A percentile compares a stretch with the other conserved stretches of the same genome.
Conservation (phyloP, 1,140 invertebrate genomes). For the Charaxes varanes region DNA sequence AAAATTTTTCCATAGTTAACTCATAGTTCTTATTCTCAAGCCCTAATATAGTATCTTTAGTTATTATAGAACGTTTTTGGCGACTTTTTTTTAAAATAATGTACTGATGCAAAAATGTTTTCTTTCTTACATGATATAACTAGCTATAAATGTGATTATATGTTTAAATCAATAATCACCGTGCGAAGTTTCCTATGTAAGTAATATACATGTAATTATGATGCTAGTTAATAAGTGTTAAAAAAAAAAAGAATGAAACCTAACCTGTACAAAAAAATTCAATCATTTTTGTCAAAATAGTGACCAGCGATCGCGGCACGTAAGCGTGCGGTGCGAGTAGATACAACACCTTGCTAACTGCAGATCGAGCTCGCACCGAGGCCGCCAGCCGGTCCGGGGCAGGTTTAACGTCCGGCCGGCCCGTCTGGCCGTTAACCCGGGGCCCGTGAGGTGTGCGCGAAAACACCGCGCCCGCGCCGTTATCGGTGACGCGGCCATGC, state of each 20-base stretch:
- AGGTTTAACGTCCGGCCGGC: slow-evolving; percentile 67
- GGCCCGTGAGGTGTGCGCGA: slow-evolving; percentile 65
- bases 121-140: no score
- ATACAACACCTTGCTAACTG: slow-evolving; percentile 6
- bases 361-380: slow-evolving; percentile 32
- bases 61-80: no score
- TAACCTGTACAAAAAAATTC: background rate
- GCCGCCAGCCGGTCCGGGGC: slow-evolving; percentile 45
- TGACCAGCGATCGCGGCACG: background rate
- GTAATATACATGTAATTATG: no score
- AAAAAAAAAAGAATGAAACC: background rate
- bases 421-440: slow-evolving; percentile 70
- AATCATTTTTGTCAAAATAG: background rate
- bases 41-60: no score
- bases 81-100: no score
- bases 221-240: no score
- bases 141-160: no score
- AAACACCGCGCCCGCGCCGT: slow-evolving; percentile 61
- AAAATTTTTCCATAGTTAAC: no score
- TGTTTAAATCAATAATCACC: no score
- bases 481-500: slow-evolving; percentile 35
- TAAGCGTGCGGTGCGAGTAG: background rate
- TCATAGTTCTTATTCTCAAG: no score
- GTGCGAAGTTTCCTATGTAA: no score
- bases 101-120: no score